Evolutionary conservation across 37 sponge, comb jelly and placozoan genomes (phyloP).

Genomic region (Cliona cf. orientalis): DNA sequence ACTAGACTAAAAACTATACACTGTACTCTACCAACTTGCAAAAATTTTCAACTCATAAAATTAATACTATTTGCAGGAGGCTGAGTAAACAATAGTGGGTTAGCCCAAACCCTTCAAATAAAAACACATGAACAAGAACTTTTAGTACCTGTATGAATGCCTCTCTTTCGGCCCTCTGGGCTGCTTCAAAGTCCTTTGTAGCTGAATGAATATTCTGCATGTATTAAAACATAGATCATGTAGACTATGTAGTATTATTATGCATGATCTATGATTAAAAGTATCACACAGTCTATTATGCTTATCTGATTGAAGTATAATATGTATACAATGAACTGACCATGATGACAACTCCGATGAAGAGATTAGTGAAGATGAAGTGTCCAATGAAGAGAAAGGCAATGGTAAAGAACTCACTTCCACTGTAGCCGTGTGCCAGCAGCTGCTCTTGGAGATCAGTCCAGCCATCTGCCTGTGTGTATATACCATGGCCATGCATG

Average conservation of each 20-base stretch:
- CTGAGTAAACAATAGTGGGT: too few relatives aligned
- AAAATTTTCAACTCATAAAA: too few relatives aligned
- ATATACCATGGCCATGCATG: background rate
- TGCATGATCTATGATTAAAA: background rate
- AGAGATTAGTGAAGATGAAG: slow-evolving; percentile 89
- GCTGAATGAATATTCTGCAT: slow-evolving; percentile 82
- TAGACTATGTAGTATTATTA: background rate
- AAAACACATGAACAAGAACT: too few relatives aligned
- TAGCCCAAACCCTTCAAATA: too few relatives aligned
- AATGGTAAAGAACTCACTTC: slow-evolving; percentile 75
- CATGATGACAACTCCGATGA: slow-evolving; percentile 81
- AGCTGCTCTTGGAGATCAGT: slow-evolving; percentile 60
- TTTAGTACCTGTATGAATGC: slow-evolving; percentile 60
- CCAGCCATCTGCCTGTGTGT: slow-evolving; percentile 82
- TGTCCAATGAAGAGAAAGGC: slow-evolving; percentile 80
- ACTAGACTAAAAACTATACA: background rate
- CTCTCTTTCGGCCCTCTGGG: slow-evolving; percentile 46
- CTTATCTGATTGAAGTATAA: background rate
- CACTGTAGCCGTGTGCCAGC: slow-evolving; percentile 35
- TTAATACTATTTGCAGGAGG: too few relatives aligned
- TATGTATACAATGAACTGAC: slow-evolving; percentile 18
- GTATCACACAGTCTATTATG: background rate
- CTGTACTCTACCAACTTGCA: too few relatives aligned
- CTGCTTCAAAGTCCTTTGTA: slow-evolving; percentile 44
- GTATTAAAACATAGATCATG: too few relatives aligned